Conservation (phyloP, 2,797 vertebrate genomes). For the Gastrophryne carolinensis region DNA sequence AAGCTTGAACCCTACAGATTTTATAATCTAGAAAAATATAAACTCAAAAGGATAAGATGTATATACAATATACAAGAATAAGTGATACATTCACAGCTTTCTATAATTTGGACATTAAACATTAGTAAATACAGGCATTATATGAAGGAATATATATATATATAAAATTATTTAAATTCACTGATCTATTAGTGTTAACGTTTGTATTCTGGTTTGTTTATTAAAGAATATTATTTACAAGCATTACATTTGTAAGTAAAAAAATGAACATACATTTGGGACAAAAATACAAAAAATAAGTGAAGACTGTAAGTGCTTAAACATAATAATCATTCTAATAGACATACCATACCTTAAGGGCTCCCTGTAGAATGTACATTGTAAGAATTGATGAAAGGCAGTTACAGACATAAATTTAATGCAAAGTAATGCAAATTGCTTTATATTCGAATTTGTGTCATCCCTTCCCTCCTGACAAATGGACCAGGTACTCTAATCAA, state of each 20-base stretch:
- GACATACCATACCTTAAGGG: neutral
- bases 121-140: too few relatives aligned
- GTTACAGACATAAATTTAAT: slow-evolving; percentile 36
- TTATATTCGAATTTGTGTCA: slow-evolving; percentile 41
- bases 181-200: too few relatives aligned
- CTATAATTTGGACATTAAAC: too few relatives aligned
- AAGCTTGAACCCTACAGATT: too few relatives aligned
- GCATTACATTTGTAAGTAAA: neutral
- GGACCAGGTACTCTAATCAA: slow-evolving; percentile 34
- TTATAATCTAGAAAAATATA: too few relatives aligned
- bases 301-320: neutral
- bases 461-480: slow-evolving; percentile 38
- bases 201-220: neutral
- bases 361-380: neutral
- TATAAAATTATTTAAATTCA: too few relatives aligned
- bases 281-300: neutral
- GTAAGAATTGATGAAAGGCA: slow-evolving; percentile 15
- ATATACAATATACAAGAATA: too few relatives aligned
- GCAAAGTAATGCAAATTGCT: slow-evolving; percentile 45
- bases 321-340: neutral
- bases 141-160: too few relatives aligned
- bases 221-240: neutral
- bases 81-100: too few relatives aligned
- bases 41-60: too few relatives aligned
- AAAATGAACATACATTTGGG: neutral